Evolutionary conservation across 2,113 vertebrate species (phyloP), one percentile per base, ranked within the genome.

Genomic region (Laticauda colubrina): DNA sequence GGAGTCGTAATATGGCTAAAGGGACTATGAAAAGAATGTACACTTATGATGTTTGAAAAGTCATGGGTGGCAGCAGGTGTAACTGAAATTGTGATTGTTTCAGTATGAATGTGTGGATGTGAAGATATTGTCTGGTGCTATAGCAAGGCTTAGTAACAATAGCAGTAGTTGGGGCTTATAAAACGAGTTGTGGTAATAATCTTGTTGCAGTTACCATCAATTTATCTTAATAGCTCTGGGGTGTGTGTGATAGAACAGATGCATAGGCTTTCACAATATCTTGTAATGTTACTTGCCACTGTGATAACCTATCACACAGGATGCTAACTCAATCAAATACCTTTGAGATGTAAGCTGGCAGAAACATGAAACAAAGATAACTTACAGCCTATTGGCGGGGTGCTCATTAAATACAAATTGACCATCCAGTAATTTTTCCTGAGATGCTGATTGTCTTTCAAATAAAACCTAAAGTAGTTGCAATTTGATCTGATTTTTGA

Each of bases 1-100:
- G 9, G 86, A 23, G 75, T 90, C 93, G 34, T 94, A 93, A 96
- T 93, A 91, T 89, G 61, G 34, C 20, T 9, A 29, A 26, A 85
- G 87, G 51, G 2, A 11, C 34, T 87, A 89, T 91, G 20, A 51
- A 89, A 92, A 85, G 26, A 48, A 59, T 51, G 69, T 34, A 0
- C 85, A 95, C 96, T 89, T 92, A 34, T 15, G n/a, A 14, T 91
- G 29, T 91, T 18, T 7, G 0, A 0, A n/a, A 21, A 29, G 85
- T 0, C 5, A 5, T 56, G 59, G 54, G 89, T 57, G 85, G 29
- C 39, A 51, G 92, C 48, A 0, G 88, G 39, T 86, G 69, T 86
- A 85, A 94, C 14, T 0, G 18, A 55, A 23, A 92, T 0, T 0
- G 88, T 0, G 75, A 81, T 21, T 4, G 0, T 94, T 92, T 69